Percentiles rank a stretch among this genome's conserved stretches.
phyloP scores from a whole-genome alignment of 1,140 invertebrate species.

The Oedothorax gibbosus region DNA sequence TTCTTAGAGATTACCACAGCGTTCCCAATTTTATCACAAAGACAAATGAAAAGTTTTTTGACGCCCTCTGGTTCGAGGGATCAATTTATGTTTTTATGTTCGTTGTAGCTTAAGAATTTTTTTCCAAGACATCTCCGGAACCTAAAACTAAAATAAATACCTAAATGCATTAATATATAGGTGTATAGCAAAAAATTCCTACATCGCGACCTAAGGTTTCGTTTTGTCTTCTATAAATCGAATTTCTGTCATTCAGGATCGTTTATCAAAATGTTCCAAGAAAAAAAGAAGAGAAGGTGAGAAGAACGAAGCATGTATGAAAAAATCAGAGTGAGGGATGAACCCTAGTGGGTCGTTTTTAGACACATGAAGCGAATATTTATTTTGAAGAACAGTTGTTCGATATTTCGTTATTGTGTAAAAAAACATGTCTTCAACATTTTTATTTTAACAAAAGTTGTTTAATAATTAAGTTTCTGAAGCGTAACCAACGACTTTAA shows the following conservation, averaged over 20 bases:
- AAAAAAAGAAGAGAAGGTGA: slow-evolving; percentile 2
- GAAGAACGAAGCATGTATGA: background rate
- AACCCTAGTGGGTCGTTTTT: no score
- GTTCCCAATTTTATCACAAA: slow-evolving; percentile 20
- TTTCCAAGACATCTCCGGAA: no score
- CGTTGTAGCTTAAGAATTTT: background rate
- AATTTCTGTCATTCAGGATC: slow-evolving; percentile 42
- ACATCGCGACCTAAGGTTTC: background rate
- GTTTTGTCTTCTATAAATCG: slow-evolving; percentile 49
- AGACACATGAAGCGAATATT: no score
- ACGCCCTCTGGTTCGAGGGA: background rate
- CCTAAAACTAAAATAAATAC: slow-evolving; percentile 7
- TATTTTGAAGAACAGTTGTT: no score
- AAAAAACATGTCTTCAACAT: no score
- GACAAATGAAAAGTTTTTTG: background rate
- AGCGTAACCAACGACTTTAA: no score
- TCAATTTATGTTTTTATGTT: background rate
- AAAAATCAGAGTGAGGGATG: no score
- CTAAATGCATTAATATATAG: slow-evolving; percentile 15
- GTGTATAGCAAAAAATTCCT: background rate
- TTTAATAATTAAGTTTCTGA: no score
- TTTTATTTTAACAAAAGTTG: no score
- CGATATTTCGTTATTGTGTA: no score
- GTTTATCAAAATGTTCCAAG: slow-evolving; percentile 26
- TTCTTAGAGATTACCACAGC: slow-evolving; percentile 8